A percentile compares a stretch with the other conserved stretches of the same genome.
Conservation (phyloP, 2,888 invertebrate species). For the Drosophila lacicola region DNA sequence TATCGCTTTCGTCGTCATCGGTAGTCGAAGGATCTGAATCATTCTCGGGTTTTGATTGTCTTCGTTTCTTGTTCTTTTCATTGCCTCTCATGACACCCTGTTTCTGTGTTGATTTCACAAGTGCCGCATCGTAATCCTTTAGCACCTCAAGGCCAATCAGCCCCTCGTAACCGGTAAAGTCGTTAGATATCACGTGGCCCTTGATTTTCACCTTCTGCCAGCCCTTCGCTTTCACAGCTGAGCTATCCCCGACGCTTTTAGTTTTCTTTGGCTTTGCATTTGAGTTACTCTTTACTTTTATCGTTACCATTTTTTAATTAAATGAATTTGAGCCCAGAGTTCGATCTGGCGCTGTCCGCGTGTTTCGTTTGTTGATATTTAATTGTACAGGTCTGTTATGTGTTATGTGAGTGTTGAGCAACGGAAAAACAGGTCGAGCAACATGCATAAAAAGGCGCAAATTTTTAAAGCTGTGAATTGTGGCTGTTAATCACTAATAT, state of each 20-base stretch:
- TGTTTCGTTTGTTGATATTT: slow-evolving; percentile 53
- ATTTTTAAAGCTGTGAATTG: slow-evolving; percentile 2
- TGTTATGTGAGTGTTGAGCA: slow-evolving; percentile 22
- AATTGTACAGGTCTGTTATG: slow-evolving; percentile 29
- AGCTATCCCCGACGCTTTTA: neutral
- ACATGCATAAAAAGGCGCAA: slow-evolving; percentile 2
- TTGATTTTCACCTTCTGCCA: slow-evolving; percentile 90
- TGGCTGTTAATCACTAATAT: no score
- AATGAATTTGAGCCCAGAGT: neutral
- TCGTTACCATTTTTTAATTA: slow-evolving; percentile 30
- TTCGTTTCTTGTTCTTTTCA: slow-evolving; percentile 64
- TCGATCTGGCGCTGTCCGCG: slow-evolving; percentile 29
- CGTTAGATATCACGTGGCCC: slow-evolving; percentile 86
- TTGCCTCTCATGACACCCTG: slow-evolving; percentile 3
- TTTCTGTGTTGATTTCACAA: slow-evolving; percentile 86
- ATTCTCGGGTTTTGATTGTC: slow-evolving; percentile 4
- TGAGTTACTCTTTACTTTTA: slow-evolving; percentile 25
- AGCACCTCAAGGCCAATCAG: slow-evolving; percentile 93
- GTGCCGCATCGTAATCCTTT: slow-evolving; percentile 87
- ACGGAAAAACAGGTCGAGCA: neutral
- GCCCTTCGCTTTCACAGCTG: slow-evolving; percentile 29
- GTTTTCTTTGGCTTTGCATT: slow-evolving; percentile 20
- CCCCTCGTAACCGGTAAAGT: slow-evolving; percentile 87
- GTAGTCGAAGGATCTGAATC: slow-evolving; percentile 27
- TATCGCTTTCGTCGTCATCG: slow-evolving; percentile 37